Evolutionary conservation across 1,140 invertebrate species (phyloP).

Genomic region (Drosophila nebulosa): DNA sequence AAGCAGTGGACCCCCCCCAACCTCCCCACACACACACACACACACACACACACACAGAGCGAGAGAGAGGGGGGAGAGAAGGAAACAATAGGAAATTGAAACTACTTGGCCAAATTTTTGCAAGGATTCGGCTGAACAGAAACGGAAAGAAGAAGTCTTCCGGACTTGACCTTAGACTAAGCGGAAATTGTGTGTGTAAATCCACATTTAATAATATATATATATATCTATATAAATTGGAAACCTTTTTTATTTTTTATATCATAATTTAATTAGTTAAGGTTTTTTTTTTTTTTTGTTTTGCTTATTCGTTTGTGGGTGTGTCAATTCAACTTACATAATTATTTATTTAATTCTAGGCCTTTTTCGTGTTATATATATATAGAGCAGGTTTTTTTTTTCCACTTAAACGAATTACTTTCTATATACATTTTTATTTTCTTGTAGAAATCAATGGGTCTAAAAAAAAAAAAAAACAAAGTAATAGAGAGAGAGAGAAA

Average conservation of each 20-base stretch:
- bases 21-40: no score
- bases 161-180: background rate
- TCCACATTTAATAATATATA: no score
- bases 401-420: conserved; percentile 15
- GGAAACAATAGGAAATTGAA: background rate
- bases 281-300: background rate
- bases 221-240: background rate
- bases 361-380: background rate
- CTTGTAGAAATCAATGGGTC: conserved; percentile 61
- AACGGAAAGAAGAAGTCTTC: background rate
- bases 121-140: background rate
- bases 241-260: background rate
- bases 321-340: conserved; percentile 1
- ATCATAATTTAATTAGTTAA: conserved; percentile 29
- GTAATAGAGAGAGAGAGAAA: conserved; percentile 1
- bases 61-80: background rate
- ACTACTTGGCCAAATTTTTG: background rate
- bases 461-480: conserved; percentile 1
- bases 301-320: no score
- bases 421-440: conserved; percentile 68
- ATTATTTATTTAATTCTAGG: conserved; percentile 16
- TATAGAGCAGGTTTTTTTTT: background rate
- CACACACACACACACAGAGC: no score
- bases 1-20: background rate
- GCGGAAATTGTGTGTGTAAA: background rate